phyloP scores from a whole-genome alignment of 1,140 invertebrate genomes.

The Eubasilissa regina region DNA sequence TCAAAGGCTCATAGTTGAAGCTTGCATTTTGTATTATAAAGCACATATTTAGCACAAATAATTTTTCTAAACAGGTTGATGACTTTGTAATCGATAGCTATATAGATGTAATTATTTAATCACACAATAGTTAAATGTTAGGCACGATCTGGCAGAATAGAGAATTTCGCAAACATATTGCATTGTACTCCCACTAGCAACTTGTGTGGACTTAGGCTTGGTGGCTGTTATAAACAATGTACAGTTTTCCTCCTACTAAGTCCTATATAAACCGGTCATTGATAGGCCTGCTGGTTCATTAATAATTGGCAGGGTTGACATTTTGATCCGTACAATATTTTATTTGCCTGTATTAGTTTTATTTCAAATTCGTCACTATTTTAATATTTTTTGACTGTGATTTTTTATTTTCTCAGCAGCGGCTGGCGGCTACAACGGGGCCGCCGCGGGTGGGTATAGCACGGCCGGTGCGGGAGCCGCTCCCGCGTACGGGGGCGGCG shows the following conservation, averaged over 20 bases:
- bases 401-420: constrained; percentile 64
- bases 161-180: too few relatives aligned
- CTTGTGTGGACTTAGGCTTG: constrained; percentile 54
- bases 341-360: not conserved
- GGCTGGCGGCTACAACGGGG: constrained; percentile 62
- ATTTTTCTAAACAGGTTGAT: too few relatives aligned
- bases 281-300: constrained; percentile 54
- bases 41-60: too few relatives aligned
- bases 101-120: too few relatives aligned
- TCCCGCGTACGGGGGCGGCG: constrained; percentile 23
- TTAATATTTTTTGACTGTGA: not conserved
- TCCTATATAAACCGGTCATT: constrained; percentile 53
- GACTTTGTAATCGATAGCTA: too few relatives aligned
- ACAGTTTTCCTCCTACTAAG: constrained; percentile 56
- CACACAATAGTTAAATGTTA: too few relatives aligned
- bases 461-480: constrained; percentile 24
- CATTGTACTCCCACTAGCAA: too few relatives aligned
- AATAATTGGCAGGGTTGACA: constrained; percentile 56
- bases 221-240: constrained; percentile 46
- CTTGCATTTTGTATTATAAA: too few relatives aligned
- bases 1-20: too few relatives aligned
- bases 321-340: constrained; percentile 42
- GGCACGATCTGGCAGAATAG: too few relatives aligned
- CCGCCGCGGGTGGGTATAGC: constrained; percentile 59
- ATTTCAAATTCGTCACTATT: not conserved